Evolutionary conservation across 2,113 vertebrate genomes (phyloP), one percentile per base, ranked within the genome.

Genomic region (Orthonyx spaldingii): DNA sequence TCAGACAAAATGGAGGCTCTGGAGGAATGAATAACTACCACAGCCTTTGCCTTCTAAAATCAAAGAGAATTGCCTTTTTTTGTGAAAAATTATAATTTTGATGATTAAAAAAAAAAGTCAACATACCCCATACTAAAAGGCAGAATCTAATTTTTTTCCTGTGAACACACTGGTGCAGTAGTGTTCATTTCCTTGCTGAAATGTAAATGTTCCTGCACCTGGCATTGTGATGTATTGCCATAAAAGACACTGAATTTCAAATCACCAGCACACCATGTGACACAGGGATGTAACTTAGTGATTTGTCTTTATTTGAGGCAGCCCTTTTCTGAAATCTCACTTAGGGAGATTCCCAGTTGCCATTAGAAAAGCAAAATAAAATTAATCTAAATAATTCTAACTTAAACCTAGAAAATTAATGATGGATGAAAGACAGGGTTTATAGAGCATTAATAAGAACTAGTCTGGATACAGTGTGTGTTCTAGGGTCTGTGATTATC

Each of bases 1-100:
- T 90, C 68, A 93, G 56, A 97, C 96, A 96, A 96, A 96, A 96
- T 96, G 94, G 94, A 96, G 85, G 87, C 85, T 83, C 84, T 61
- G 90, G 55, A 82, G 71, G 53, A 71, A 59, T 79, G n/a, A 12
- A 63, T 27, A 55, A 26, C 72, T 42, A 3, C 35, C 22, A 46
- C 23, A 68, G 88, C 41, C 26, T 17, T 7, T 20, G 56, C 41
- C 66, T 77, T 42, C 72, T 71, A 42, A 78, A 87, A 89, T 44
- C 15, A 6, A n/a, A 37, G 16, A 15, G 28, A 53, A 71, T 55
- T 16, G 10, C 47, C 64, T 44, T 60, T 60, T 60, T 52, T 26
- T 27, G n/a, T 17, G 27, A 74, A 74, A 70, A 56, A 24, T 21
- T 35, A 15, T 60, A 7, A 30, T 70, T 94, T 37, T 50, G 35